Evolutionary conservation across 2,888 invertebrate genomes (phyloP), one percentile per base, ranked within the genome.

Genomic region (Mesorhabditis sp.): DNA sequence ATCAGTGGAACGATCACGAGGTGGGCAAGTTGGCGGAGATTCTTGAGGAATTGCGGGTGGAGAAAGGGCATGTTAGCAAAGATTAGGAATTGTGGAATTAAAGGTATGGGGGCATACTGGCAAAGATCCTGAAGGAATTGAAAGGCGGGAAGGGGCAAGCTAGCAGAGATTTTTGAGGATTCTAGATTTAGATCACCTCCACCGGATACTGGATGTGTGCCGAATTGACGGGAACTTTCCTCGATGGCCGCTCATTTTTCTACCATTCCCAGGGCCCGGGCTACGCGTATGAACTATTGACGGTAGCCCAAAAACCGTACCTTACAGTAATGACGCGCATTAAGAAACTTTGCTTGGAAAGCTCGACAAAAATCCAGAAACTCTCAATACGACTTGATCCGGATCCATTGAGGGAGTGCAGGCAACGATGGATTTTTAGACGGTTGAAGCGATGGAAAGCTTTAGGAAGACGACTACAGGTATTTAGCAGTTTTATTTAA

Each of bases 391-490:
- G 58, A 13, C n/a, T 50, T 50, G 58, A 50, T 50, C 58, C 58
- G 58, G 58, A 50, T 50, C 58, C 58, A 50, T n/a, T 50, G n/a
- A 50, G 58, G 58, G 58, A 50, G n/a, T 13, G n/a, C 10, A 1
- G 58, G 7, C 7, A 50, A 50, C 7, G n/a, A 50, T 50, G 58
- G 58, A 50, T 50, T 50, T 10, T n/a, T 13, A 2, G 58, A 13
- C 7, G 58, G n/a, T 10, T 50, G 7, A 50, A 50, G n/a, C 58
- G 58, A 50, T 50, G 58, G 58, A 50, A 50, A 50, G 7, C n/a
- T 50, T 50, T 50, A 50, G 58, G 58, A n/a, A n/a, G n/a, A 50
- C 7, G n/a, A n/a, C n/a, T 50, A 50, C 58, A 50, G 58, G 58
- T 50, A 50, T 28, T 28, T 1, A 28, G 2, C 1, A 28, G 28